A percentile compares a stretch with the other conserved stretches of the same genome.
These are phyloP conservation scores for Lagorchestes hirsutus DNA, from an alignment of 2,797 vertebrate species.

Conservation along the genomic window DNA sequence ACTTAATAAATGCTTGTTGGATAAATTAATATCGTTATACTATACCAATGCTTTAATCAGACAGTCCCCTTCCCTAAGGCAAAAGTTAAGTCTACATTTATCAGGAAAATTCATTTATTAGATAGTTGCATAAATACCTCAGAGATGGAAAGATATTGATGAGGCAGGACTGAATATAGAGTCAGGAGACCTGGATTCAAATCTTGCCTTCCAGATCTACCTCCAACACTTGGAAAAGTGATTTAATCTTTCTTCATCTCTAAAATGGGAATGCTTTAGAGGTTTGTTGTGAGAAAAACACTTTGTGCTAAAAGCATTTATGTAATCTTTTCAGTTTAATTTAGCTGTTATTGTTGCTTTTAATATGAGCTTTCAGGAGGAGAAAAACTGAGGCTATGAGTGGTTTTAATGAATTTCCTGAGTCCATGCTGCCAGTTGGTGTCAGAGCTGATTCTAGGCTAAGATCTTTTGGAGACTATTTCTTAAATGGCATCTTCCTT, in stretches of 20 bases:
- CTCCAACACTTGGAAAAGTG: neutral
- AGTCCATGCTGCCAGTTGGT: neutral
- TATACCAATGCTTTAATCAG: neutral
- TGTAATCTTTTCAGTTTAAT: neutral
- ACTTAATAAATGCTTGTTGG: neutral
- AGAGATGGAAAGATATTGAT: neutral
- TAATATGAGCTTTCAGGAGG: neutral
- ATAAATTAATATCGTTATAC: neutral
- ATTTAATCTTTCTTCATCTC: neutral
- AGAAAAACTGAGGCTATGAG: neutral
- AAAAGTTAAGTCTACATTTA: neutral
- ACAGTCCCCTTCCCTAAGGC: neutral
- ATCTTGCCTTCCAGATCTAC: neutral
- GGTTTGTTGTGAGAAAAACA: neutral
- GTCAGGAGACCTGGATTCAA: neutral
- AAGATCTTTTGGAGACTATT: neutral
- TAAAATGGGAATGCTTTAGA: neutral
- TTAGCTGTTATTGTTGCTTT: neutral
- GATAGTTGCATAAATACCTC: neutral
- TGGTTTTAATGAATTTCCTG: neutral
- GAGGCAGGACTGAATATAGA: neutral
- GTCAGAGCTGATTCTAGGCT: conserved; percentile 1
- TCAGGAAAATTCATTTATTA: neutral
- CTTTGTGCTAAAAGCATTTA: neutral
- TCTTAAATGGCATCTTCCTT: conserved; percentile 13